phyloP scores from a whole-genome alignment of 1,140 invertebrate genomes.

The Trachymyrmex cornetzi region DNA sequence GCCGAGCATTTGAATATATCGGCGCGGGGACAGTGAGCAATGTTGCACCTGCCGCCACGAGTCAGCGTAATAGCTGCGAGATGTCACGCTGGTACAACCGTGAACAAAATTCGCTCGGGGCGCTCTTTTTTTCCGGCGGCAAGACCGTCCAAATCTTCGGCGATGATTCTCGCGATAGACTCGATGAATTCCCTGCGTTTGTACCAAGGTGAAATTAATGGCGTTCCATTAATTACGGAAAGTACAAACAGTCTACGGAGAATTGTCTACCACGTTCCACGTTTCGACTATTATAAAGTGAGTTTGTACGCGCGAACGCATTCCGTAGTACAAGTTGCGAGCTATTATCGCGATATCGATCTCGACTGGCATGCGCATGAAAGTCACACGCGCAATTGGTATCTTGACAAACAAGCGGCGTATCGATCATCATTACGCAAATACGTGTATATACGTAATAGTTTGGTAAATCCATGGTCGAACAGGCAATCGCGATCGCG shows the following conservation, averaged over 20 bases:
- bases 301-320: neutral
- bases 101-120: constrained; percentile 67
- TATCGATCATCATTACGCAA: constrained; percentile 25
- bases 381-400: neutral
- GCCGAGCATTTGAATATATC: constrained; percentile 82
- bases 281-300: neutral
- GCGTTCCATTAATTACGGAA: neutral
- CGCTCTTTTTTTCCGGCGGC: neutral
- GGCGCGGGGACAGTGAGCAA: constrained; percentile 83
- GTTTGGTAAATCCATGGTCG: constrained; percentile 27
- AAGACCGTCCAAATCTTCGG: neutral
- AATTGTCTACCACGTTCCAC: neutral
- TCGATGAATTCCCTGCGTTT: neutral
- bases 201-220: neutral
- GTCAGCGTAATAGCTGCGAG: constrained; percentile 83
- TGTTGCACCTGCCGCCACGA: constrained; percentile 83
- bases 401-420: neutral
- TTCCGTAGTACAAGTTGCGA: neutral
- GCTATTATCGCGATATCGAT: neutral
- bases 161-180: neutral
- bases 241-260: no score
- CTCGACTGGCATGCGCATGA: neutral
- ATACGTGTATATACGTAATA: constrained; percentile 35
- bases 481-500: constrained; percentile 23
- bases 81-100: constrained; percentile 81